A percentile compares a stretch with the other conserved stretches of the same genome.
Evolutionary conservation across 1,140 invertebrate genomes (phyloP).

Genomic region (Neodiprion virginianus): DNA sequence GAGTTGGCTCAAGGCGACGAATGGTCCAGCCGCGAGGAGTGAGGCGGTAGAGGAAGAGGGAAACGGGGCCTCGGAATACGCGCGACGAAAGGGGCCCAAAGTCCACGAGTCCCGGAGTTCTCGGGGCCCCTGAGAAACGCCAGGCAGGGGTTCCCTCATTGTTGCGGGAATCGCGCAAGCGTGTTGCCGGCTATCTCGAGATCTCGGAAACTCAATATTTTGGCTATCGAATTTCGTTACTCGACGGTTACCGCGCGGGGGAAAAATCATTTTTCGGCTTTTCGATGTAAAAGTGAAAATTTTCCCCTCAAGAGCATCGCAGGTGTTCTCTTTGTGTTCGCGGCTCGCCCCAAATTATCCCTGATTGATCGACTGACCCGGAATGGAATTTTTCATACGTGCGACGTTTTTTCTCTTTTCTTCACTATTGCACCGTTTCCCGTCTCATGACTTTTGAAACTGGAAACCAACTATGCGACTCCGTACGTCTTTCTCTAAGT

Average conservation of each 20-base stretch:
- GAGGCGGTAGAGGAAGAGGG: too few relatives aligned
- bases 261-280: conserved; percentile 17
- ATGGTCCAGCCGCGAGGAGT: too few relatives aligned
- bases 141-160: neutral
- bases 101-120: neutral
- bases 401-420: neutral
- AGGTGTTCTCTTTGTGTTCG: conserved; percentile 10
- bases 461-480: neutral
- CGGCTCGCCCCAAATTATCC: conserved; percentile 23
- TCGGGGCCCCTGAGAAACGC: neutral
- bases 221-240: conserved; percentile 49
- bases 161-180: neutral
- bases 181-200: neutral
- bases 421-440: neutral
- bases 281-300: neutral
- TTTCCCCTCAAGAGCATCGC: conserved; percentile 10
- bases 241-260: conserved; percentile 6
- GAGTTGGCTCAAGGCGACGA: neutral
- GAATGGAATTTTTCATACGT: conserved; percentile 11
- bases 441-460: neutral
- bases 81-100: neutral
- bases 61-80: too few relatives aligned
- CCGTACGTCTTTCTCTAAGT: too few relatives aligned
- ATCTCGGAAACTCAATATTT: conserved; percentile 51
- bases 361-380: conserved; percentile 21